Base-by-base conservation (phyloP, 1,140 invertebrate genomes). In the Whitmania pigra region DNA sequence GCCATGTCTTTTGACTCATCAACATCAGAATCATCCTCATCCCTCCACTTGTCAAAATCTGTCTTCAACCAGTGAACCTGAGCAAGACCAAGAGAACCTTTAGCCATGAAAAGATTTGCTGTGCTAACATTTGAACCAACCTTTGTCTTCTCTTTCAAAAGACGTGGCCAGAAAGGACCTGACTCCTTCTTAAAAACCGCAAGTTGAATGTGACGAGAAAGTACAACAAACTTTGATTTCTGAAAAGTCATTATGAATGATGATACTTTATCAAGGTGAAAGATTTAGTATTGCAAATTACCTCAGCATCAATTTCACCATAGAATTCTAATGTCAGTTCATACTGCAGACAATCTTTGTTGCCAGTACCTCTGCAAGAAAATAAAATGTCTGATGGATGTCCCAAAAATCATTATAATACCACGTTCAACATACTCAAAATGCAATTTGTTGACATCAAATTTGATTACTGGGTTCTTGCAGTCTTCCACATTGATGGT, bases 21-120 rank as follows among this genome's bases (percentile, higher is more conserved):
- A 72, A 87, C 86, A 60, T 89, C 89, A 72, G 86, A 88, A 72
- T 91, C 90, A 78, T 90, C 91, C 82, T 97, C 94, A 85, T 97
- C 94, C 80, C 89, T 89, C 93, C 94, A 97, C 82, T 94, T 93
- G 77, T 92, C 89, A 80, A 97, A 98, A 81, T 98, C 94, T 75
- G 93, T 90, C 83, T 94, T 96, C 71, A 98, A 85, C 93, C 94
- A 98, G 80, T 96, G 93, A 76, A 89, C 87, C 83, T 85, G 57
- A 25, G 22, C 11, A 63, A 63, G 57, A 63, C 1, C 11, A 17
- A 4, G 9, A 15, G 29, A 63, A 63, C 22, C 20, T 25, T n/a
- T 13, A 63, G 22, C 15, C 7, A 17, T 20, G 11, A 63, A 63
- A 63, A 63, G 29, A 4, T 63, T 63, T 63, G 22, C 29, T 15